phyloP scores from a whole-genome alignment of 2,888 invertebrate species.

The Diarsia brunnea region DNA sequence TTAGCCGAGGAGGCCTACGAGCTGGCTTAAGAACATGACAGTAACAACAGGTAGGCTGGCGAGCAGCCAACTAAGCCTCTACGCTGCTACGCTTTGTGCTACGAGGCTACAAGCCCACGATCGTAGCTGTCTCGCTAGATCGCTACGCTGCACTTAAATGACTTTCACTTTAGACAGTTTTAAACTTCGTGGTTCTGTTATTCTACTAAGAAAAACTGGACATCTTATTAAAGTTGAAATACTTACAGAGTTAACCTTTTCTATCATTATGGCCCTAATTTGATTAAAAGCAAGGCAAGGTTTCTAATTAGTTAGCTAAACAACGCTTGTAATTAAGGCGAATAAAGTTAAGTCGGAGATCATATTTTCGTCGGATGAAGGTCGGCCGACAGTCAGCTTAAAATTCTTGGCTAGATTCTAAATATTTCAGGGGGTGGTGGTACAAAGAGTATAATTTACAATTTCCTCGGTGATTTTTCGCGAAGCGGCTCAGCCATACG shows the following conservation, averaged over 20 bases:
- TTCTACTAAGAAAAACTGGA: conserved; percentile 43
- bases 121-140: conserved; percentile 69
- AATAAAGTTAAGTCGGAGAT: conserved; percentile 62
- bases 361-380: conserved; percentile 59
- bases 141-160: conserved; percentile 73
- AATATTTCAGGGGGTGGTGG: conserved; percentile 44
- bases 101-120: conserved; percentile 80
- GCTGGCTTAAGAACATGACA: conserved; percentile 78
- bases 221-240: conserved; percentile 36
- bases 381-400: conserved; percentile 50
- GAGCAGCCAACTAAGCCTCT: conserved; percentile 80
- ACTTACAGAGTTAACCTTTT: conserved; percentile 56
- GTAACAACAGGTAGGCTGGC: conserved; percentile 89
- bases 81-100: conserved; percentile 78
- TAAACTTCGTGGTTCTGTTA: conserved; percentile 59
- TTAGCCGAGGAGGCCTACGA: conserved; percentile 69
- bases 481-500: conserved; percentile 71
- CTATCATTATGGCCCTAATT: conserved; percentile 56
- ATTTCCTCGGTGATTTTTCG: conserved; percentile 70
- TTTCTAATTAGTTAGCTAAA: conserved; percentile 64
- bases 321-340: conserved; percentile 62
- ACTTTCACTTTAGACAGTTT: conserved; percentile 73
- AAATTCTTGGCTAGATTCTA: conserved; percentile 53
- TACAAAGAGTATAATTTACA: conserved; percentile 57
- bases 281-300: conserved; percentile 58